Conservation (phyloP, 1,140 invertebrate genomes). For the Drosophila serrata region DNA sequence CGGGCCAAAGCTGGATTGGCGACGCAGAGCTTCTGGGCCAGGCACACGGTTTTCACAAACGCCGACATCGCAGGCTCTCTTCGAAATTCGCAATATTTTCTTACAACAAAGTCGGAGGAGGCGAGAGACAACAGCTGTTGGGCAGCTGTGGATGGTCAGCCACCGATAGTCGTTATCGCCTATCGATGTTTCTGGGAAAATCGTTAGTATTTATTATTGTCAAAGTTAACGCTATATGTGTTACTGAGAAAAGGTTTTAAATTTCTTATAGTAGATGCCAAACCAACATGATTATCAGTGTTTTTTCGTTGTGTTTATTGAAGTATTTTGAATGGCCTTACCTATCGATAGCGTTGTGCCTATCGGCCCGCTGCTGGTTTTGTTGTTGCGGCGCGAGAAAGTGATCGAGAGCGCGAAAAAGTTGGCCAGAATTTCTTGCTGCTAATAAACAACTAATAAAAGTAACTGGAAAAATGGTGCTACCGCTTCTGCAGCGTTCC, state of each 20-base stretch:
- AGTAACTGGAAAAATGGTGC: constrained; percentile 65
- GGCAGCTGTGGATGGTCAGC: constrained; percentile 14
- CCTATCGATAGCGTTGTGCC: not conserved
- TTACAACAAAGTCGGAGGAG: constrained; percentile 32
- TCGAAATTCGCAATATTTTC: constrained; percentile 27
- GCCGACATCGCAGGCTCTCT: constrained; percentile 63
- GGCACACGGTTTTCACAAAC: constrained; percentile 64
- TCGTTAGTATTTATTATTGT: not conserved
- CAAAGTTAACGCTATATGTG: not conserved
- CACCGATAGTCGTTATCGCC: not conserved
- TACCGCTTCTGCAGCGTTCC: constrained; percentile 72
- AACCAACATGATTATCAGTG: not conserved
- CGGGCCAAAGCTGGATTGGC: constrained; percentile 53
- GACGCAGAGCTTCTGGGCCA: constrained; percentile 61
- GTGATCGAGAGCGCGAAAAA: constrained; percentile 26
- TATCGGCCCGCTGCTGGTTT: constrained; percentile 6
- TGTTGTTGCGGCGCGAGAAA: constrained; percentile 17
- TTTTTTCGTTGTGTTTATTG: not conserved
- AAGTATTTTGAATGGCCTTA: not conserved
- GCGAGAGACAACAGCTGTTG: constrained; percentile 42
- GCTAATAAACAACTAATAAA: constrained; percentile 18
- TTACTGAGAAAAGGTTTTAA: not conserved
- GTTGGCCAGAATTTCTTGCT: constrained; percentile 13
- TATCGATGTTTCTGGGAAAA: constrained; percentile 11
- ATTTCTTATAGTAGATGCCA: not conserved